Base-by-base conservation (phyloP, 2,113 vertebrate genomes). In the Pseudorhombus dupliciocellatus region DNA sequence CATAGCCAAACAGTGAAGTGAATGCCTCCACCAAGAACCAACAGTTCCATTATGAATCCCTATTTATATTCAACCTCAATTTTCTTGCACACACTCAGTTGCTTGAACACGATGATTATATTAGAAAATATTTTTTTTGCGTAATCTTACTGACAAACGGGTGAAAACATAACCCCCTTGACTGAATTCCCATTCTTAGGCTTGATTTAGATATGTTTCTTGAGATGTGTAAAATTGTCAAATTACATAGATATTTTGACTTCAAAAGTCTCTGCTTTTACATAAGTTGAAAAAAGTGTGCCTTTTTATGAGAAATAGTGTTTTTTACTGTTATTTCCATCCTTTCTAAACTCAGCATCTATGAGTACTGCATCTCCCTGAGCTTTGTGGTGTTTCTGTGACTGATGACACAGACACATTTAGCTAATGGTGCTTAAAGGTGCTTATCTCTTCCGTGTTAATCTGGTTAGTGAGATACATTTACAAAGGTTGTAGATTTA, bases 391-490 rank as follows among this genome's bases (percentile, higher is more conserved):
- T 61, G 54, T 53, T 51, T 71, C 50, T 72, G 40, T 77, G 78
- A 80, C 73, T 59, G 63, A 87, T 85, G 73, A 79, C 66, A 54
- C 52, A 18, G n/a, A 25, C 75, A 69, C 61, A 84, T 78, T 70
- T 73, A 65, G 54, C 86, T 87, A 83, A 85, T 80, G 69, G 68
- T 62, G 76, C 73, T 80, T 77, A 73, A 82, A 87, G 78, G 82
- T 84, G 83, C 79, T 88, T 83, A 89, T 87, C 83, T 22, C 73
- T 31, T 42, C 56, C 68, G 51, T 28, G 59, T 81, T 88, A 84
- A 85, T 87, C 84, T 86, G 83, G 62, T 75, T 37, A 30, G 81
- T 10, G 68, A 86, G 78, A 87, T 84, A 79, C 73, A 80, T 80
- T 84, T 53, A 75, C 73, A 75, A 46, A 79, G 79, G 63, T 52